phyloP scores from a whole-genome alignment of 2,113 vertebrate genomes.

The Neoarius graeffei region DNA sequence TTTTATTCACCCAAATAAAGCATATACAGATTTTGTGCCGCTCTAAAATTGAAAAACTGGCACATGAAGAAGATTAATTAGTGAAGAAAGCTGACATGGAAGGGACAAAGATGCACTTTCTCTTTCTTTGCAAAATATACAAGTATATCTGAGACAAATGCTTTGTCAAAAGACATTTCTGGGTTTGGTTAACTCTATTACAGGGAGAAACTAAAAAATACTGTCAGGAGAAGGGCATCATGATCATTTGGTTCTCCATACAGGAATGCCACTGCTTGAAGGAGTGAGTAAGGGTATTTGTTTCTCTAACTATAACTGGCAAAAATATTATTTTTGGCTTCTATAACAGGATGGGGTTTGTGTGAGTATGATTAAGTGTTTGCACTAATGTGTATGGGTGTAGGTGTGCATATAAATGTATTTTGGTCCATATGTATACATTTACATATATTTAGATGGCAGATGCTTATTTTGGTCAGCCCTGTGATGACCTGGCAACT shows the following conservation, averaged over 20 bases:
- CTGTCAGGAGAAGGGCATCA: not conserved
- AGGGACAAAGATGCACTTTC: not conserved
- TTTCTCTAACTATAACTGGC: not conserved
- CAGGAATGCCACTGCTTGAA: not conserved
- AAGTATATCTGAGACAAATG: not conserved
- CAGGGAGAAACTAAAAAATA: not conserved
- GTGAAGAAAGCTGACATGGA: not conserved
- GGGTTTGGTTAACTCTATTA: not conserved
- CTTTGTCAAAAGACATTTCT: too few relatives aligned
- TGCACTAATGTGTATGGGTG: not conserved
- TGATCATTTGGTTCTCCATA: not conserved
- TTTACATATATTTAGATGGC: conserved; percentile 14
- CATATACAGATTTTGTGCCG: not conserved
- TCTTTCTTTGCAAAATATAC: not conserved
- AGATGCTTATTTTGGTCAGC: not conserved
- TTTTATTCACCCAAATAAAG: not conserved
- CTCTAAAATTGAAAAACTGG: not conserved
- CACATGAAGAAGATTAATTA: not conserved
- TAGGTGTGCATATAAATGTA: conserved; percentile 8
- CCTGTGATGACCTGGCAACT: too few relatives aligned
- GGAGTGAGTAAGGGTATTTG: not conserved
- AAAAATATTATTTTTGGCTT: conserved; percentile 4
- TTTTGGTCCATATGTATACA: not conserved
- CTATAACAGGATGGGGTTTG: not conserved
- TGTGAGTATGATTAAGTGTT: conserved; percentile 2